These are phyloP conservation scores for Matsumyia berberina DNA, from an alignment of 2,888 invertebrate genomes.

Conservation along the genomic window DNA sequence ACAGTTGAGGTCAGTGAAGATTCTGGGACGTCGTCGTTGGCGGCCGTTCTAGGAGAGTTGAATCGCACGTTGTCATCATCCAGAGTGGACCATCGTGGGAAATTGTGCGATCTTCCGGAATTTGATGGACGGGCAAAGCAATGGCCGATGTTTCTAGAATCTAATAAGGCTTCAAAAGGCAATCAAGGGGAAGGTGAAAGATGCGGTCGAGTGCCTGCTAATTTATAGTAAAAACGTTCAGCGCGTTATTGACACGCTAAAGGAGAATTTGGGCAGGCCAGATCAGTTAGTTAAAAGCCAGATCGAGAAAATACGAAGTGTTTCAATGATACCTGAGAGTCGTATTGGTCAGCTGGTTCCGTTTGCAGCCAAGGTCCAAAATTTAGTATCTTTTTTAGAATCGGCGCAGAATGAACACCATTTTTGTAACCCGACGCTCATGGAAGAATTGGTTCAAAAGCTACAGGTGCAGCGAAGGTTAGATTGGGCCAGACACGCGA, in stretches of 20 bases:
- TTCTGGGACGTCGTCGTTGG: background rate
- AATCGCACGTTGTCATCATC: background rate
- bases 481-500: slow-evolving; percentile 52
- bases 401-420: slow-evolving; percentile 54
- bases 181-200: slow-evolving; percentile 44
- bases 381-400: slow-evolving; percentile 53
- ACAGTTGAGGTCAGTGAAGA: background rate
- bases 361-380: slow-evolving; percentile 55
- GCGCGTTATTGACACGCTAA: slow-evolving; percentile 11
- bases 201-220: slow-evolving; percentile 50
- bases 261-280: slow-evolving; percentile 29
- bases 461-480: slow-evolving; percentile 42
- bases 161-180: slow-evolving; percentile 35
- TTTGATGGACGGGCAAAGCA: slow-evolving; percentile 49
- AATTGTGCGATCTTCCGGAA: slow-evolving; percentile 43
- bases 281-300: slow-evolving; percentile 35
- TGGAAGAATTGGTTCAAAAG: slow-evolving; percentile 56
- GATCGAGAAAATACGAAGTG: slow-evolving; percentile 21
- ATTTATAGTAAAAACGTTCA: slow-evolving; percentile 26
- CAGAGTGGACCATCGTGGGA: background rate
- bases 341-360: slow-evolving; percentile 46
- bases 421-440: slow-evolving; percentile 54
- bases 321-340: slow-evolving; percentile 31
- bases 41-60: background rate
- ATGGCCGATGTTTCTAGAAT: slow-evolving; percentile 47